Conservation (phyloP, 1,140 invertebrate species). For the Plectrocnemia conspersa region DNA sequence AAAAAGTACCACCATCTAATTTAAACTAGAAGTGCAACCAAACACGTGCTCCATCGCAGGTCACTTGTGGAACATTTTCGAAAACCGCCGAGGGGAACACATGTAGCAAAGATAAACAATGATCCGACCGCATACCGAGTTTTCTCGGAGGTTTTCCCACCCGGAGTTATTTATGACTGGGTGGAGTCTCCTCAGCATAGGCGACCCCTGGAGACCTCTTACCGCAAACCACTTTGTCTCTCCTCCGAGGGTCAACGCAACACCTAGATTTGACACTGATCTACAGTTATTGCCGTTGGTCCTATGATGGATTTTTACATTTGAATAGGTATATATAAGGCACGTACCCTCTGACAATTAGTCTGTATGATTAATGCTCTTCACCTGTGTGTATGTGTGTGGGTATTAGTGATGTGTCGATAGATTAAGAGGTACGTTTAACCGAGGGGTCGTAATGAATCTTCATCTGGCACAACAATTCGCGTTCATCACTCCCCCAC, state of each 20-base stretch:
- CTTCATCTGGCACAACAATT: slow-evolving; percentile 23
- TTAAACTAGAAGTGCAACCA: too few relatives aligned
- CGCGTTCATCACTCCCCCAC: slow-evolving; percentile 19
- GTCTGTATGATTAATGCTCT: not conserved
- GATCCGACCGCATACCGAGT: slow-evolving; percentile 3
- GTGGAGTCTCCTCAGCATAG: not conserved
- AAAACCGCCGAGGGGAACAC: too few relatives aligned
- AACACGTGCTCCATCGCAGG: too few relatives aligned
- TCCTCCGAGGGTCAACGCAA: slow-evolving; percentile 2
- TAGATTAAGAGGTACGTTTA: slow-evolving; percentile 14
- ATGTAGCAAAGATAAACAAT: slow-evolving; percentile 8
- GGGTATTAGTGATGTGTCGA: not conserved
- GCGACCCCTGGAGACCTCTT: too few relatives aligned
- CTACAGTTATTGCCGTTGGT: too few relatives aligned
- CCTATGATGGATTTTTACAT: not conserved
- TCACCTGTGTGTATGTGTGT: not conserved
- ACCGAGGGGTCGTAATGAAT: slow-evolving; percentile 30
- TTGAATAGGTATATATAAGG: not conserved
- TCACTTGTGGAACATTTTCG: too few relatives aligned
- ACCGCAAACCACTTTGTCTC: slow-evolving; percentile 8
- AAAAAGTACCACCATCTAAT: too few relatives aligned
- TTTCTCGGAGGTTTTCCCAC: slow-evolving; percentile 6
- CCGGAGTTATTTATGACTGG: slow-evolving; percentile 8
- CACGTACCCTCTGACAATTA: not conserved
- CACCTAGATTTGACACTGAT: not conserved